Percentiles rank a stretch among this genome's conserved stretches.
These are phyloP conservation scores for Idaea dimidiata DNA, from an alignment of 2,888 invertebrate species.

Conservation along the genomic window DNA sequence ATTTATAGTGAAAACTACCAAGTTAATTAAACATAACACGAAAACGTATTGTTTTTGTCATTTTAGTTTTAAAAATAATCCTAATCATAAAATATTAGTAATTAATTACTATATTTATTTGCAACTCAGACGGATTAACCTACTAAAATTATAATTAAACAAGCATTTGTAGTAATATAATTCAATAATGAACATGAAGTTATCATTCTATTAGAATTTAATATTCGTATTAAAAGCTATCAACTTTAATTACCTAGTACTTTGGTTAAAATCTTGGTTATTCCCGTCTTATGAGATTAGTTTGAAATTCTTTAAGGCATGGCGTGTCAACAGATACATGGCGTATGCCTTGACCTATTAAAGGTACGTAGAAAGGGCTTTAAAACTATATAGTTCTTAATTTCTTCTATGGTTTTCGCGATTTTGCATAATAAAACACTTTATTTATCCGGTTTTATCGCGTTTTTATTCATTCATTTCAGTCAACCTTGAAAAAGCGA, in stretches of 20 bases:
- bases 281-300: not conserved
- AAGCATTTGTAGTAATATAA: not conserved
- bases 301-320: not conserved
- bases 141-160: not conserved
- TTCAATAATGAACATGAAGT: not conserved
- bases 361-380: not conserved
- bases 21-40: too few species aligned
- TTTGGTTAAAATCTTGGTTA: not conserved
- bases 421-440: too few species aligned
- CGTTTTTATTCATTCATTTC: too few species aligned
- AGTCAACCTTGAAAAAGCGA: too few species aligned
- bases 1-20: too few species aligned
- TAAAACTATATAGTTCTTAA: not conserved
- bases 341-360: not conserved
- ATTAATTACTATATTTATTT: too few species aligned
- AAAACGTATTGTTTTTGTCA: too few species aligned
- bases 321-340: not conserved
- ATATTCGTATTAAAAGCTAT: not conserved
- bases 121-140: not conserved
- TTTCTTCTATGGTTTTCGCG: too few species aligned
- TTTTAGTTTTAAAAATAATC: too few species aligned
- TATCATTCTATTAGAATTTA: not conserved
- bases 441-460: too few species aligned
- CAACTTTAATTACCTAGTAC: not conserved
- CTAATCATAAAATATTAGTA: too few species aligned